Evolutionary conservation across 2,113 vertebrate genomes (phyloP).

Genomic region (Riparia riparia): DNA sequence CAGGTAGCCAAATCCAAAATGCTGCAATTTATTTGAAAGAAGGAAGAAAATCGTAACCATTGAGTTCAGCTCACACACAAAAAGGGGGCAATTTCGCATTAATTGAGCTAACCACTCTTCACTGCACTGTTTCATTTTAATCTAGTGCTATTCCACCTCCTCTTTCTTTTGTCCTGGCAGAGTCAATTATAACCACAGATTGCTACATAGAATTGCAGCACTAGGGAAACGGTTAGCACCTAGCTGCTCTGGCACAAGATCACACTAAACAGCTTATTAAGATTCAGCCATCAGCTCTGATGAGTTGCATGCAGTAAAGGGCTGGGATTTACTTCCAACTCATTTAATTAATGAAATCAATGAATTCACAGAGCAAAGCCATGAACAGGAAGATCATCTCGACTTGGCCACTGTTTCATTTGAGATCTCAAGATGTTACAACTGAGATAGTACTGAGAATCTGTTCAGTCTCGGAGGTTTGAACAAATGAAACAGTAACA

Average conservation of each 20-base stretch:
- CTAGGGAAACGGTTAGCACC: conserved; percentile 73
- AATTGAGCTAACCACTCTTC: conserved; percentile 19
- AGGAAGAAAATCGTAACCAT: background rate
- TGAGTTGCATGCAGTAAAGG: conserved; percentile 66
- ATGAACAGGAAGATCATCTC: conserved; percentile 60
- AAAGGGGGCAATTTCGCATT: background rate
- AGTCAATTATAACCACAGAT: conserved; percentile 76
- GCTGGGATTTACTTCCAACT: conserved; percentile 76
- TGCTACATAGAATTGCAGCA: conserved; percentile 66
- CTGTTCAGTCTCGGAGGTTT: background rate
- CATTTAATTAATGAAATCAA: conserved; percentile 83
- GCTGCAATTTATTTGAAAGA: background rate
- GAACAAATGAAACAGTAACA: background rate
- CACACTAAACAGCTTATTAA: conserved; percentile 79
- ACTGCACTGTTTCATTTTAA: conserved; percentile 49
- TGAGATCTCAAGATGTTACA: conserved; percentile 30
- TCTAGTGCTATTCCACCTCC: conserved; percentile 57
- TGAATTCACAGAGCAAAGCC: conserved; percentile 62
- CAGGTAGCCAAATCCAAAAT: background rate
- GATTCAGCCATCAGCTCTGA: conserved; percentile 76
- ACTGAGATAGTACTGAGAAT: background rate
- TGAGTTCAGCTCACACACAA: background rate
- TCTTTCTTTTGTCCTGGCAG: conserved; percentile 69
- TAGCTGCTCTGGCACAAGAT: conserved; percentile 69
- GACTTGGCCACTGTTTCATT: background rate